These are phyloP conservation scores for Melanocharis versteri DNA, from an alignment of 2,113 vertebrate genomes.

Conservation along the genomic window DNA sequence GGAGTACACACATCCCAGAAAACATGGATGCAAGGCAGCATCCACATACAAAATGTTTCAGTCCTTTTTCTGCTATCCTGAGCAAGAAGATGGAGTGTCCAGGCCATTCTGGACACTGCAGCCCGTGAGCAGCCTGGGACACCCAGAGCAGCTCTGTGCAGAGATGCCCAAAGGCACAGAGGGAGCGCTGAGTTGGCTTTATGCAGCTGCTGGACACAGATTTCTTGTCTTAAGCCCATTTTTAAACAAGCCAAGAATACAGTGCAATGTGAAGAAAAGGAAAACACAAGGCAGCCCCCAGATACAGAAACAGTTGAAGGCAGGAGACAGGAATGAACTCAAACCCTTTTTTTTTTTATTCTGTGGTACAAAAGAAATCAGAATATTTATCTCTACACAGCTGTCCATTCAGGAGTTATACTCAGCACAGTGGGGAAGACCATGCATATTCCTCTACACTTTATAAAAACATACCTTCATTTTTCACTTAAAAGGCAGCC, in stretches of 20 bases:
- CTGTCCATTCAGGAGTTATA: not conserved
- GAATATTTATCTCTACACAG: not conserved
- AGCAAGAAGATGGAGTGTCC: not conserved
- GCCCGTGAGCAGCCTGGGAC: not conserved
- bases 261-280: not conserved
- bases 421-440: not conserved
- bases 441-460: not conserved
- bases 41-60: not conserved
- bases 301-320: not conserved
- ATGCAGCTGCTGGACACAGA: not conserved
- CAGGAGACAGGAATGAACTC: not conserved
- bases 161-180: not conserved
- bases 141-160: not conserved
- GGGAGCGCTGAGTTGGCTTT: not conserved
- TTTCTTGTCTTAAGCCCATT: not conserved
- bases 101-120: not conserved
- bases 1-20: not conserved
- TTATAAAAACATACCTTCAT: not conserved
- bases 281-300: not conserved
- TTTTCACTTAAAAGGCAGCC: constrained; percentile 9
- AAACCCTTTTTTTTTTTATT: not conserved
- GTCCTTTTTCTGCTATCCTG: not conserved
- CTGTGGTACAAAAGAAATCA: not conserved
- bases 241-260: not conserved
- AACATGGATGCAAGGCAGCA: not conserved